Evolutionary conservation across 2,888 invertebrate species (phyloP), one percentile per base, ranked within the genome.

Genomic region (Pelosia muscerda): DNA sequence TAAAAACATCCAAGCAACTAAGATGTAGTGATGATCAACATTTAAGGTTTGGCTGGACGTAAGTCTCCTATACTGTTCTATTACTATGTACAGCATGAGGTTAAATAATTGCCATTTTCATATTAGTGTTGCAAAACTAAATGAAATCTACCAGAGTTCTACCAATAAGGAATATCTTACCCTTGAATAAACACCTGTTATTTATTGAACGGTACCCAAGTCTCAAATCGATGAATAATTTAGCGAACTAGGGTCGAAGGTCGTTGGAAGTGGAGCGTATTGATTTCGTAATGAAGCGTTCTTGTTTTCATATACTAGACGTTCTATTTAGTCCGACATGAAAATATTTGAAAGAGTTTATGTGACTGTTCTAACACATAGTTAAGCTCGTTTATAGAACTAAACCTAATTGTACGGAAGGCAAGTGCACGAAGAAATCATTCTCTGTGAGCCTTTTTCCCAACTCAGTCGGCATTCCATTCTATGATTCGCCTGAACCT

Each of bases 181-280:
- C 3, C 28, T 22, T 28, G 25, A 53, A 53, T 53, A 57, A 57
- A 26, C 63, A 56, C 63, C 56, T 56, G 63, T 23, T 26, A 57
- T 15, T 42, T 49, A 68, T 63, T 65, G 23, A 38, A 15, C 57
- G 60, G n/a, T 42, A n/a, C 26, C 26, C 13, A 26, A 61, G 26
- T 13, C 11, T 28, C 31, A 9, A 34, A 11, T 25, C 63, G 60
- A 65, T 74, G 76, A 74, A 81, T 83, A 77, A 80, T 76, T 82
- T 54, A 80, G 60, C 68, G 69, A 74, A 72, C 64, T 66, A 49
- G 77, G 81, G 78, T 73, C 82, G 77, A 75, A 85, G 86, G 84
- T 84, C 82, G 84, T 26, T 49, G 59, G 65, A 68, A 73, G 68
- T 81, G 72, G 65, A 28, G 62, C 72, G 78, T 79, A 81, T 81